Base-by-base conservation (phyloP, 2,113 vertebrate genomes). In the Sylvicapra grimmia region DNA sequence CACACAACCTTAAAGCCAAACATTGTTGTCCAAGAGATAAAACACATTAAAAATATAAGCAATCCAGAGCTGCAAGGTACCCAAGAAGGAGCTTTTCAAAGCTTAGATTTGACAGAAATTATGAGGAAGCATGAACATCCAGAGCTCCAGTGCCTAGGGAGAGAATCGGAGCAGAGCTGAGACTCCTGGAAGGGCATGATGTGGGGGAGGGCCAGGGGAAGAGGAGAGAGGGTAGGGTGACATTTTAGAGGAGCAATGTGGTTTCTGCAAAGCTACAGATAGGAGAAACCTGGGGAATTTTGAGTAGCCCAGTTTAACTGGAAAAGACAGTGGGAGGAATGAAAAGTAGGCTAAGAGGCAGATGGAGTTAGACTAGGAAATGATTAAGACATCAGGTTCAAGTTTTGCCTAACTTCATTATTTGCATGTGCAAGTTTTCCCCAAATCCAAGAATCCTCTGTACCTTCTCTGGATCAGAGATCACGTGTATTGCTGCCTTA, bases 301-400 rank as follows among this genome's bases (percentile, higher is more conserved):
- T 90, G 68, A 79, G 21, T 10, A 92, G 79, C n/a, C 19, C 23
- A 72, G 12, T 96, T 53, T 63, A 68, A 56, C 59, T 53, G 19
- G 61, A 53, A 95, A 92, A 86, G 72, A 93, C 4, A 86, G 68
- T 56, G 33, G 94, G 83, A 93, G 44, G 9, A 93, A 82, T 83
- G 25, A 59, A 94, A 97, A 93, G 56, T 47, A 82, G 86, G 83
- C 18, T 90, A 77, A 82, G 54, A 90, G 40, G 23, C 36, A 90
- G 51, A 90, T 27, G 53, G 89, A 75, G 16, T 47, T 89, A 65
- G 82, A 75, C n/a, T 40, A 68, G 33, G n/a, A 23, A 93, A 86
- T 65, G 49, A 56, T 36, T 75, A 79, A 82, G 77, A 72, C 82
- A 51, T 6, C 47, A 49, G 33, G 29, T 36, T 90, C 90, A 86